Evolutionary conservation across 2,888 invertebrate genomes (phyloP).

Genomic region (Melinopterus prodromus): DNA sequence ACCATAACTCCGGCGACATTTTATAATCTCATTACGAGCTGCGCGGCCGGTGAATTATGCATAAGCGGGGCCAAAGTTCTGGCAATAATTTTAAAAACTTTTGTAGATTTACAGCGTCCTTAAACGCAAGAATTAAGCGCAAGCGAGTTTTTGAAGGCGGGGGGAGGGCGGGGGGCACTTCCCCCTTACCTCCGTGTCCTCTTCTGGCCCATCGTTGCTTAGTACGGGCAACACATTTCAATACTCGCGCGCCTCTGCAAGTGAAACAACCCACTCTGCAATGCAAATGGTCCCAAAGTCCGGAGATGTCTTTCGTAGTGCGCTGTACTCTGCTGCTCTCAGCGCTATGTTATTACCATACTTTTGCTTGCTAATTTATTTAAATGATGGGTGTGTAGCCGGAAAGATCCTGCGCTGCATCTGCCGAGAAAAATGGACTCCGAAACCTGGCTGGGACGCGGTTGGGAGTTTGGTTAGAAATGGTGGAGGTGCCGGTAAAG

Average conservation of each 20-base stretch:
- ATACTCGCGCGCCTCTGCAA: not conserved
- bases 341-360: conserved; percentile 42
- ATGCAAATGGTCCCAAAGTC: conserved; percentile 34
- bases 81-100: conserved; percentile 4
- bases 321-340: conserved; percentile 15
- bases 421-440: not conserved
- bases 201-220: not conserved
- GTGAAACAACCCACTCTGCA: conserved; percentile 35
- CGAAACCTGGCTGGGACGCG: not conserved
- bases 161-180: not conserved
- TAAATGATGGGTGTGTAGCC: conserved; percentile 39
- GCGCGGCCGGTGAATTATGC: not conserved
- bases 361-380: conserved; percentile 42
- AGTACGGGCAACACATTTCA: not conserved
- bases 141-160: not conserved
- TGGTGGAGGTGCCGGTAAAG: too few species aligned
- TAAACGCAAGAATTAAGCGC: conserved; percentile 4
- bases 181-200: not conserved
- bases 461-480: too few species aligned
- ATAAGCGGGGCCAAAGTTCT: not conserved
- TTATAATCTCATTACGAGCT: not conserved
- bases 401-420: conserved; percentile 10
- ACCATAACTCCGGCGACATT: not conserved
- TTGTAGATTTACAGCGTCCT: not conserved
- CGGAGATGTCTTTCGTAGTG: not conserved